Evolutionary conservation across 2,888 invertebrate genomes (phyloP).

Genomic region (Melanostoma mellinum): DNA sequence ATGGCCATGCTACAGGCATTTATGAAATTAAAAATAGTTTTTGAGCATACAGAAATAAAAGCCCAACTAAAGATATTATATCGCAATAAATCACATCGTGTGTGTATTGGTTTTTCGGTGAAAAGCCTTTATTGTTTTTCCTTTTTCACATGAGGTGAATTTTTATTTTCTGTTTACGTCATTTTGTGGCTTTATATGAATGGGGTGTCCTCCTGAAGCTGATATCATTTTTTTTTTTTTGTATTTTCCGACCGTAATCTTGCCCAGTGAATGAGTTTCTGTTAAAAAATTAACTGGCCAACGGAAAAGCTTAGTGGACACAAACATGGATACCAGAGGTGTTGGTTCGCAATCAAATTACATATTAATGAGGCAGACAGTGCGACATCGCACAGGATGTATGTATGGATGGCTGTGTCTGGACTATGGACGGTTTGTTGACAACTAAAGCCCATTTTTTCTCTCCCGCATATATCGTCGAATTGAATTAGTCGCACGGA

Average conservation of each 20-base stretch:
- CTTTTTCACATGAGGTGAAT: slow-evolving; percentile 47
- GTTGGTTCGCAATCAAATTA: slow-evolving; percentile 40
- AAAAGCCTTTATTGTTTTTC: slow-evolving; percentile 54
- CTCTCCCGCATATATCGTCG: slow-evolving; percentile 24
- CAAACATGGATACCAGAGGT: slow-evolving; percentile 36
- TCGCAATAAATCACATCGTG: background rate
- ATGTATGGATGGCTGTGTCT: background rate
- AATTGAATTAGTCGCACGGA: slow-evolving; percentile 69
- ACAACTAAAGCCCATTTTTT: background rate
- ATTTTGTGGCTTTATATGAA: slow-evolving; percentile 53
- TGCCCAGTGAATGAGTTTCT: background rate
- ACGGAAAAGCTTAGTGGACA: slow-evolving; percentile 34
- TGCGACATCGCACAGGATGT: slow-evolving; percentile 15
- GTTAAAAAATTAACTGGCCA: background rate
- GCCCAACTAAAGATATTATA: too few relatives aligned
- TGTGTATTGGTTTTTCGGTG: background rate
- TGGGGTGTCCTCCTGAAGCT: slow-evolving; percentile 41
- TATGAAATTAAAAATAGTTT: too few relatives aligned
- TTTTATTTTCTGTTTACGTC: slow-evolving; percentile 63
- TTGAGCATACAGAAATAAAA: too few relatives aligned
- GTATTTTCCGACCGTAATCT: background rate
- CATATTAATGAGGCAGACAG: slow-evolving; percentile 68
- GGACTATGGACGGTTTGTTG: too few relatives aligned
- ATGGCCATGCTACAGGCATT: too few relatives aligned
- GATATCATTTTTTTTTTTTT: slow-evolving; percentile 16